Evolutionary conservation across 2,888 invertebrate species (phyloP).

Genomic region (Hypena proboscidalis): DNA sequence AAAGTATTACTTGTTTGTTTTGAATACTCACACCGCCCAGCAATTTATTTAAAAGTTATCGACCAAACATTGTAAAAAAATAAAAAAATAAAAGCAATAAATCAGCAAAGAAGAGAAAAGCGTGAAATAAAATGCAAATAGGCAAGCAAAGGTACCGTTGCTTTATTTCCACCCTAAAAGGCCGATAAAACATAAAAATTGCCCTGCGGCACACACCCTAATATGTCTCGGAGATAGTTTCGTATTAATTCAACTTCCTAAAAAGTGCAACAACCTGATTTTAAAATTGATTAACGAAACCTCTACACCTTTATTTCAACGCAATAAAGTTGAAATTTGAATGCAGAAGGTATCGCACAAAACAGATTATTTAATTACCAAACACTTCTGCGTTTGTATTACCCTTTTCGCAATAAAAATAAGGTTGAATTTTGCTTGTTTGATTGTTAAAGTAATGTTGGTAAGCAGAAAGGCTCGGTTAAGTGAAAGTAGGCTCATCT

Average conservation of each 20-base stretch:
- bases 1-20: too few relatives aligned
- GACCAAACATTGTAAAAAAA: too few relatives aligned
- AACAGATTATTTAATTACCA: conserved; percentile 47
- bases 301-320: conserved; percentile 10
- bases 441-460: conserved; percentile 4
- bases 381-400: conserved; percentile 14
- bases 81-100: neutral
- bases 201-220: conserved; percentile 37
- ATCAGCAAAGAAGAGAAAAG: conserved; percentile 1
- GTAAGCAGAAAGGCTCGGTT: conserved; percentile 50
- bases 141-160: conserved; percentile 5
- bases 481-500: conserved; percentile 80
- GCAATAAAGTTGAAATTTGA: conserved; percentile 35
- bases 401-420: neutral
- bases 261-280: conserved; percentile 42
- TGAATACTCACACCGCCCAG: too few relatives aligned
- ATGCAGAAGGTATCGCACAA: conserved; percentile 43
- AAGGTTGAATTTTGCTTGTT: conserved; percentile 18
- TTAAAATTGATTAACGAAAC: conserved; percentile 25
- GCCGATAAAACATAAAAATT: conserved; percentile 26
- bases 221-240: conserved; percentile 40
- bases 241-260: conserved; percentile 39
- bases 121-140: conserved; percentile 16
- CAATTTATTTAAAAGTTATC: too few relatives aligned
- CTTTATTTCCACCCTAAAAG: conserved; percentile 25